Evolutionary conservation across 2,888 invertebrate species (phyloP), one percentile per base, ranked within the genome.

Genomic region (Ophonus ardosiacus): DNA sequence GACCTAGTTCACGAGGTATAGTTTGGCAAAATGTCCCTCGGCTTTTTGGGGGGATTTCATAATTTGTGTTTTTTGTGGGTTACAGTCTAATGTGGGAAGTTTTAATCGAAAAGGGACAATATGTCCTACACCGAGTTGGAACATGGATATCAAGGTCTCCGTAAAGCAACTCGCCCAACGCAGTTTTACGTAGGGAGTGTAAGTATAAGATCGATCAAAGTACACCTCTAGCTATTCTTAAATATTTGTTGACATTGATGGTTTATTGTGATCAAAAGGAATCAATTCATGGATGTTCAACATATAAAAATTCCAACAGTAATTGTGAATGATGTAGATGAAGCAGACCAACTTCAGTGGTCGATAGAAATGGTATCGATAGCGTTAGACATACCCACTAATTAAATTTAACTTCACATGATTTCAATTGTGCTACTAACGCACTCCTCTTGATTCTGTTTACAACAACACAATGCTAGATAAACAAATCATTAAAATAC

Each of bases 61-160:
- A 18, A 18, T 10, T 18, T 40, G 1, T 17, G 40, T 10, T 13
- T 15, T 18, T 18, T 21, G 1, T 31, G 56, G 17, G 61, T 83
- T 83, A 7, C 76, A 84, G 65, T 63, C 85, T 65, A 85, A 85
- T 85, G 85, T 57, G 24, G 38, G 59, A 40, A 74, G 74, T 56
- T 78, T 17, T 21, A 8, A 7, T 7, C 56, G n/a, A 57, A 21
- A 21, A 0, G 38, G 78, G 78, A 78, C 78, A 78, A 68, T 80
- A 97, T 97, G 97, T 97, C 97, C 91, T 97, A 97, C 92, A 97
- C 97, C 91, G 97, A 97, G 93, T 93, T 97, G 90, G 97, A 97
- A 93, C 96, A 96, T 93, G 97, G 97, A 88, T 97, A 97, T 93
- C 97, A 97, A 94, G 97, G 96, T 89, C 93, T 96, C 91, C 94